Base-by-base conservation (phyloP, 2,113 vertebrate genomes). In the Anarrhichthys ocellatus region DNA sequence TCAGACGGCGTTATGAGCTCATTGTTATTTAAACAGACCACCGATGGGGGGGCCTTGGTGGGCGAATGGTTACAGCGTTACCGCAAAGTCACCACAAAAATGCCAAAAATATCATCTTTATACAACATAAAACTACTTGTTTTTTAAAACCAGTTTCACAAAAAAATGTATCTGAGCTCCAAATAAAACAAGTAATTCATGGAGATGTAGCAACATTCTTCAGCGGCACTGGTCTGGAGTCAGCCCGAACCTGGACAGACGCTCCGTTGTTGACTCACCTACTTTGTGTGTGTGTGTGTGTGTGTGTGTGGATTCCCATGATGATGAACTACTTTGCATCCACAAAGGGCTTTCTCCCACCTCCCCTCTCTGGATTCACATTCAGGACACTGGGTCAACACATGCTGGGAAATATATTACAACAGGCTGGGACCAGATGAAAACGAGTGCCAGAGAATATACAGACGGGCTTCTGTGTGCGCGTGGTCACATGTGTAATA, bases 261-360 rank as follows among this genome's bases (percentile, higher is more conserved):
- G 63, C 65, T 59, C 38, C 24, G 75, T 81, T 81, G 70, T 84
- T 78, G 80, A 77, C 81, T 54, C 78, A 87, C 79, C 80, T 72
- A 74, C 78, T 79, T 74, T 64, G 32, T 20, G 8, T 6, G 54
- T 34, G 15, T 11, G 4, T 3, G 65, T 58, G 29, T 36, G 38
- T 29, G n/a, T 32, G 72, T 50, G 48, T 5, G 44, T 46, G 44
- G 3, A 15, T 83, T 78, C 81, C 66, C 77, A 81, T 71, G 70
- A 71, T 59, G 79, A 89, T 76, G 44, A 78, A 36, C 66, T 80
- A 85, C 72, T 54, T 59, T 13, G 50, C 36, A 48, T 81, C 76
- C 44, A 58, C 72, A 74, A 78, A 80, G 64, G 40, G n/a, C 52
- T 73, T 70, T 54, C 64, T 81, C 78, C 44, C 65, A 76, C 81